Conservation (phyloP, 2,888 invertebrate species). For the Cephus runcator region DNA sequence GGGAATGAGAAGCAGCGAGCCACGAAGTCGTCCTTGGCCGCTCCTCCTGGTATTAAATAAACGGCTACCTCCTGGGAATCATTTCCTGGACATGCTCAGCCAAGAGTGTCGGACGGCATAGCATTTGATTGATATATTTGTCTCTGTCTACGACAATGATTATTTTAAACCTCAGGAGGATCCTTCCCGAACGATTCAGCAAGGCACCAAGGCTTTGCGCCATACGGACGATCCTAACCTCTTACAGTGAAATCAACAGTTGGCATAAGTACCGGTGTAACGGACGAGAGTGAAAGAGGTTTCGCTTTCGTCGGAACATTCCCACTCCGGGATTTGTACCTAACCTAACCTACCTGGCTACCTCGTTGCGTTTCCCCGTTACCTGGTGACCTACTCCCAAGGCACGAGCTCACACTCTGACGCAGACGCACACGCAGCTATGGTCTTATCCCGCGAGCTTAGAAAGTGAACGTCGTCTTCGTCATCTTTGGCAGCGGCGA, state of each 20-base stretch:
- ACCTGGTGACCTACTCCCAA: conserved; percentile 37
- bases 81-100: conserved; percentile 29
- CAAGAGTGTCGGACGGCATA: too few relatives aligned
- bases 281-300: conserved; percentile 50
- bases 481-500: neutral
- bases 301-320: conserved; percentile 47
- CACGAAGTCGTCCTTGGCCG: conserved; percentile 50
- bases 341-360: conserved; percentile 20
- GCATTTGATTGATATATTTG: too few relatives aligned
- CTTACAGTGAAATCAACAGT: conserved; percentile 27
- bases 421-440: conserved; percentile 5
- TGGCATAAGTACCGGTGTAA: conserved; percentile 28
- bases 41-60: conserved; percentile 31
- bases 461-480: conserved; percentile 17
- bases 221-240: neutral
- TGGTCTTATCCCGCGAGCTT: conserved; percentile 14
- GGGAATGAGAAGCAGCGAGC: conserved; percentile 39
- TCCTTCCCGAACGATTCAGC: neutral
- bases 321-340: conserved; percentile 21
- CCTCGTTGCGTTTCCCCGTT: conserved; percentile 32
- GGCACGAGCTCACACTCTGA: conserved; percentile 6
- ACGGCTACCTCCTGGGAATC: conserved; percentile 43
- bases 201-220: neutral
- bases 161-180: too few relatives aligned
- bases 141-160: too few relatives aligned